These are phyloP conservation scores for Phaethornis superciliosus DNA, from an alignment of 2,113 vertebrate species.

Conservation along the genomic window DNA sequence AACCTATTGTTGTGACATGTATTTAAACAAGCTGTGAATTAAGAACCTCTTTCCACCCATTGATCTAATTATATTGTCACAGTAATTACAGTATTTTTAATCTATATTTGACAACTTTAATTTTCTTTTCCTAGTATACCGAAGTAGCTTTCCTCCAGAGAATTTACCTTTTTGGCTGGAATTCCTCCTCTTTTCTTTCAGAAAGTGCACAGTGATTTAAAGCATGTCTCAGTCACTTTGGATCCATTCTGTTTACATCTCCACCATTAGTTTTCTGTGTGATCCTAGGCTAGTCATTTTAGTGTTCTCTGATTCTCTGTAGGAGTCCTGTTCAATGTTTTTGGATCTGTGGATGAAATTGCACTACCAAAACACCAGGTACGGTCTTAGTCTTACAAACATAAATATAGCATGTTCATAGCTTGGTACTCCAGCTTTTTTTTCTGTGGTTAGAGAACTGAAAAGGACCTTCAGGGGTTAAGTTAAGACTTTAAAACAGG, in stretches of 20 bases:
- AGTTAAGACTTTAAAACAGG: not conserved
- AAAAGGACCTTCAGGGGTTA: not conserved
- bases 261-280: not conserved
- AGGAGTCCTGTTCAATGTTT: slow-evolving; percentile 1
- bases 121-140: slow-evolving; percentile 40
- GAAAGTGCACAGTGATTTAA: not conserved
- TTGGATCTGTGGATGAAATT: slow-evolving; percentile 39
- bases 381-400: not conserved
- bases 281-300: slow-evolving; percentile 25
- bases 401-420: not conserved
- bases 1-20: slow-evolving; percentile 73
- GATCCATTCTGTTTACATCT: not conserved
- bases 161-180: slow-evolving; percentile 11
- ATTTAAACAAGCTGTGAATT: slow-evolving; percentile 68
- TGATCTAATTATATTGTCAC: slow-evolving; percentile 55
- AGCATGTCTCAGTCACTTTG: not conserved
- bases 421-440: not conserved
- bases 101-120: slow-evolving; percentile 48
- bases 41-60: slow-evolving; percentile 14
- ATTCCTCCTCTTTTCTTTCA: not conserved
- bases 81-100: slow-evolving; percentile 20
- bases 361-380: not conserved
- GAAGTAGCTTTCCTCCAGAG: slow-evolving; percentile 20
- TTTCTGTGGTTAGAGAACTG: not conserved
- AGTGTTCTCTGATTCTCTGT: slow-evolving; percentile 35